Evolutionary conservation across 1,140 invertebrate species (phyloP).

Genomic region (Ostrea denselamellosa): DNA sequence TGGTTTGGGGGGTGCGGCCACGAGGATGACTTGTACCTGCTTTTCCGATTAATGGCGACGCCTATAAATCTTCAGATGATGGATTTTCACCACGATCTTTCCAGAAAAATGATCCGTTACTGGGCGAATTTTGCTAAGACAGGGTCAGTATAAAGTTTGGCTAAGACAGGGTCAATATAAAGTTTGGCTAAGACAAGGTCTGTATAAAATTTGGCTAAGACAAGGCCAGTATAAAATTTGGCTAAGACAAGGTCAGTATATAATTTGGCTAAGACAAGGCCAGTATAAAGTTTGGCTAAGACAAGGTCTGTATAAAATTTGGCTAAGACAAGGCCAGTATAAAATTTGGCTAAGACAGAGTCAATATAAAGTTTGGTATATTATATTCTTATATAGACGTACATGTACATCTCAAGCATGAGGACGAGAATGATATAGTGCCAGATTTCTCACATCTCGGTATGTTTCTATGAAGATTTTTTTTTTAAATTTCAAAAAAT

Average conservation of each 20-base stretch:
- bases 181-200: slow-evolving; percentile 95
- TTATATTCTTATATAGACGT: too few species aligned
- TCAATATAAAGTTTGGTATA: slow-evolving; percentile 80
- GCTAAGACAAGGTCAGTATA: slow-evolving; percentile 91
- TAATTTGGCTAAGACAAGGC: slow-evolving; percentile 97
- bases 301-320: too few species aligned
- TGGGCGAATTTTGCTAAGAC: slow-evolving; percentile 95
- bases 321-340: slow-evolving; percentile 91
- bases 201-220: slow-evolving; percentile 91
- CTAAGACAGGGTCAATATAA: slow-evolving; percentile 90
- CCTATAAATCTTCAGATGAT: slow-evolving; percentile 83
- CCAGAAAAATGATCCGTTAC: slow-evolving; percentile 93
- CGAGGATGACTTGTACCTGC: slow-evolving; percentile 48
- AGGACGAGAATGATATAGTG: too few species aligned
- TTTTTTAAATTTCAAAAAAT: too few species aligned
- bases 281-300: too few species aligned
- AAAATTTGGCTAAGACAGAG: slow-evolving; percentile 95
- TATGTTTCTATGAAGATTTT: too few species aligned
- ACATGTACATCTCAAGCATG: too few species aligned
- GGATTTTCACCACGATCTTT: slow-evolving; percentile 80
- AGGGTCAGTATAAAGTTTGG: slow-evolving; percentile 85
- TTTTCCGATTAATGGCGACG: slow-evolving; percentile 49
- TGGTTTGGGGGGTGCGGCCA: slow-evolving; percentile 56
- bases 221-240: slow-evolving; percentile 93
- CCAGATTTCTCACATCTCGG: too few species aligned